Evolutionary conservation across 1,140 invertebrate genomes (phyloP), one percentile per base, ranked within the genome.

Genomic region (Calycopis cecrops): DNA sequence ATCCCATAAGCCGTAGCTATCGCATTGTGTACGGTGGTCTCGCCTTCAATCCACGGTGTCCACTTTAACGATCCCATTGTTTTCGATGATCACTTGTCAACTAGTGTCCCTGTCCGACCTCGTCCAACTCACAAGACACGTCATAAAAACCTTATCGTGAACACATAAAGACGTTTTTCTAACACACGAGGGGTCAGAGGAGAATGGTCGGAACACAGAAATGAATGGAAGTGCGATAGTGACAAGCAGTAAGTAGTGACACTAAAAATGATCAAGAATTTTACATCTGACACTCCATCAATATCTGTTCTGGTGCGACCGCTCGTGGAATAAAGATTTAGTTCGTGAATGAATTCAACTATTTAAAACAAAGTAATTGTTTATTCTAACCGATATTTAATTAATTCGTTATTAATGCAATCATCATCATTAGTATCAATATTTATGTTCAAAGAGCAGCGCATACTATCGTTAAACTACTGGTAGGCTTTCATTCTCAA

Each of bases 41-140:
- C 58, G 57, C 57, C 72, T 70, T 84, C 80, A 84, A 71, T 82
- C 73, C 61, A 55, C 55, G 64, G 60, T 76, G 76, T 72, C 76
- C 72, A 73, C 68, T 77, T 71, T 85, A 85, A 85, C 73, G 78
- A 82, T 71, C 65, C 79, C 69, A 85, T 85, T 85, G 81, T 85
- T 81, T 79, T 61, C 73, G 60, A 73, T 69, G 71, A 81, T 80
- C 76, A 73, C 65, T 76, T 81, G 79, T 80, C 81, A 80, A 78
- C 76, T 67, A 73, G 59, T 73, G 64, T 70, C 61, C 69, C 63
- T 65, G 70, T 53, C 40, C 40, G 21, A 50, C 37, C 28, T 18
- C 60, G 38, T 10, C 40, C 52, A 48, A 11, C n/a, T 49, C 48
- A 50, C n/a, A 18, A 48, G 57, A 50, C 52, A 48, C 58, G 48